Evolutionary conservation across 2,113 vertebrate species (phyloP), one percentile per base, ranked within the genome.

Genomic region (Hydrolagus affinis): DNA sequence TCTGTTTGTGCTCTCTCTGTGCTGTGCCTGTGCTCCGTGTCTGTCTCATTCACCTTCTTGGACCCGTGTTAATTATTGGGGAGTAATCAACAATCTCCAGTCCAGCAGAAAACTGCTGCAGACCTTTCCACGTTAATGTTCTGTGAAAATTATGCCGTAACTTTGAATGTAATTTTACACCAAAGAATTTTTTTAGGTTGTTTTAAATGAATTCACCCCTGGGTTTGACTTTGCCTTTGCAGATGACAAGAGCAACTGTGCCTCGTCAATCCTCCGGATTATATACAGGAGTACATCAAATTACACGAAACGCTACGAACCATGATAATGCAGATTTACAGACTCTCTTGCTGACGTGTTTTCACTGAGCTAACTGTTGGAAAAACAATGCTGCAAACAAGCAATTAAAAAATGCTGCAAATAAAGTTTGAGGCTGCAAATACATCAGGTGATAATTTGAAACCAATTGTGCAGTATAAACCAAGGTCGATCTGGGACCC

Each of bases 301-400:
- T 89, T 89, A 89, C 87, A 91, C 90, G 89, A 90, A 93, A 91
- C 88, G 88, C 89, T 89, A 93, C 93, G 91, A 92, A 92, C 94
- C 91, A 90, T 70, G 86, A 86, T 88, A 88, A 89, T 88, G 88
- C 85, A 44, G 44, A 44, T 44, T 44, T 44, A 6, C 44, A 75
- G 91, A 90, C 89, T 90, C 90, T 94, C 91, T 92, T 91, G 89
- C 90, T 91, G 92, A 92, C 90, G 90, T 86, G 87, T 92, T 93
- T 92, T 89, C 90, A 92, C 92, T 93, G 90, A 91, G 91, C 90
- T 89, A 87, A 87, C 90, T 90, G 89, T 75, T 86, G 86, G 87
- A 77, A 88, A 85, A 28, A 14, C 4, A 14, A 14, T 19, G 3
- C 19, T 66, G 15, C 14, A 66, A 66, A 14, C 60, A 83, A 83